These are phyloP conservation scores for Periophthalmus modestus DNA, from an alignment of 2,113 vertebrate genomes.

Conservation along the genomic window DNA sequence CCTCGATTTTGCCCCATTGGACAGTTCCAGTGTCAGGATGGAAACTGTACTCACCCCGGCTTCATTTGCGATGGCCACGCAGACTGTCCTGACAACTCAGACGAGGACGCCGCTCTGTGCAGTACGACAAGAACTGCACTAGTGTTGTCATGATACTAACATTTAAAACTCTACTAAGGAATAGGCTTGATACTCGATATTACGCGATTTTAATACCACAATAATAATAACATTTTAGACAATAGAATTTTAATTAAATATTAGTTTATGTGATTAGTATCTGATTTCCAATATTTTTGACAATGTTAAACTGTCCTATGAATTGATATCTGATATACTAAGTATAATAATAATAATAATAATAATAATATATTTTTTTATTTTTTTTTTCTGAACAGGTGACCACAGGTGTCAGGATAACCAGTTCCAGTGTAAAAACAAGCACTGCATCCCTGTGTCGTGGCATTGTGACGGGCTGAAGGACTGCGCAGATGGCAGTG, in stretches of 20 bases:
- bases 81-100: conserved; percentile 72
- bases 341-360: no score
- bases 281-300: no score
- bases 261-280: no score
- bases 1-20: conserved; percentile 63
- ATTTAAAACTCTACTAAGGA: no score
- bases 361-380: conserved; percentile 6
- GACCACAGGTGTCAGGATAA: conserved; percentile 71
- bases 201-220: no score
- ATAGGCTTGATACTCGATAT: no score
- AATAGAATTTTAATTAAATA: no score
- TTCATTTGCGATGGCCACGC: conserved; percentile 65
- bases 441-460: conserved; percentile 71
- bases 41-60: conserved; percentile 69
- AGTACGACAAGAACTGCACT: conserved; percentile 56
- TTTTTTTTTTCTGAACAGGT: conserved; percentile 40
- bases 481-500: conserved; percentile 72
- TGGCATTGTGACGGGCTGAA: conserved; percentile 72
- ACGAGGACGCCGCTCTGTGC: conserved; percentile 77
- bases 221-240: no score
- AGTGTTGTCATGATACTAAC: no score
- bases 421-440: conserved; percentile 78
- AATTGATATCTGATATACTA: neutral
- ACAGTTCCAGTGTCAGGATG: conserved; percentile 74
- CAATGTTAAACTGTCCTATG: neutral